Conservation (phyloP, 2,888 invertebrate species). For the Clostera curtula region DNA sequence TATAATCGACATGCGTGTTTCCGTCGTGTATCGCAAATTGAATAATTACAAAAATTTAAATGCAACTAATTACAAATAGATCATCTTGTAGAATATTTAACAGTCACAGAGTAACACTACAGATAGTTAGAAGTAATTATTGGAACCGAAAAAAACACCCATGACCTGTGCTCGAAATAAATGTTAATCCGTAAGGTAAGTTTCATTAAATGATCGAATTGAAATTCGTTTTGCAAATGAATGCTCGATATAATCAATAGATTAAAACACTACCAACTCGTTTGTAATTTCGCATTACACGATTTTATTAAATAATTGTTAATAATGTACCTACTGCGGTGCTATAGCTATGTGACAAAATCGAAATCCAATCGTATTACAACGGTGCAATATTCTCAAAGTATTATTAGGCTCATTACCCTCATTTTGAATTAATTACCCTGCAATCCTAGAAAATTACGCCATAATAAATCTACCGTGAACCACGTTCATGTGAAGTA, state of each 20-base stretch:
- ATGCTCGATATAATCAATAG: conserved; percentile 16
- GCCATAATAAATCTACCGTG: no score
- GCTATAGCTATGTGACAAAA: conserved; percentile 1
- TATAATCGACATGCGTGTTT: conserved; percentile 28
- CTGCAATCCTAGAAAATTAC: conserved; percentile 13
- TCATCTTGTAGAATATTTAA: no score
- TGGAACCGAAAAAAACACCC: conserved; percentile 27
- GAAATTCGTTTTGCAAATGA: conserved; percentile 23
- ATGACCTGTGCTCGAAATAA: conserved; percentile 15
- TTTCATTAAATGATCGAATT: conserved; percentile 23
- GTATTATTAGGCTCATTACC: conserved; percentile 19
- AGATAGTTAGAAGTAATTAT: no score
- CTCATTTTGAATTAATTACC: conserved; percentile 38
- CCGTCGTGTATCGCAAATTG: conserved; percentile 21
- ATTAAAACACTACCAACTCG: no score
- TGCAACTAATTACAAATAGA: no score
- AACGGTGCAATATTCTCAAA: conserved; percentile 12
- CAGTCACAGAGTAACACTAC: no score
- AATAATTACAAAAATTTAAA: conserved; percentile 11
- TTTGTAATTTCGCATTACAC: no score
- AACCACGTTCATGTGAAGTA: no score
- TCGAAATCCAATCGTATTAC: conserved; percentile 9
- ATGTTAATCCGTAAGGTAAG: conserved; percentile 13
- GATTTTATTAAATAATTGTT: neutral
- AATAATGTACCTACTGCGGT: no score